Conservation (phyloP, 2,888 invertebrate genomes). For the Pardosa pseudoannulata region DNA sequence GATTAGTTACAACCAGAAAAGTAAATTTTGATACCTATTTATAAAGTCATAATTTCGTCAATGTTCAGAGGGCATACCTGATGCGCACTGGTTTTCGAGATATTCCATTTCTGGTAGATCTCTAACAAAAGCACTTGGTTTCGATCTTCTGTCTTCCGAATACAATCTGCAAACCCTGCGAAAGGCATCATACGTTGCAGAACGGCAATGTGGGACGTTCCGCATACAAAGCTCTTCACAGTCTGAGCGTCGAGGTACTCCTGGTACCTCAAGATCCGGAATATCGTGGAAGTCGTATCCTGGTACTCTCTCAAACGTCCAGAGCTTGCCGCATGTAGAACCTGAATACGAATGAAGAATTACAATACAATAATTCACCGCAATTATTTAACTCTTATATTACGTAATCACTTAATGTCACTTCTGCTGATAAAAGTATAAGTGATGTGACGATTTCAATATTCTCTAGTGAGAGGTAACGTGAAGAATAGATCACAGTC, state of each 20-base stretch:
- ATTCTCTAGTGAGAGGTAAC: too few relatives aligned
- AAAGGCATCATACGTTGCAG: slow-evolving; percentile 79
- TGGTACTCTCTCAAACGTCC: slow-evolving; percentile 80
- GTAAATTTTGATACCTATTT: too few relatives aligned
- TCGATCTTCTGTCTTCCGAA: slow-evolving; percentile 79
- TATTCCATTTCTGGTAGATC: slow-evolving; percentile 79
- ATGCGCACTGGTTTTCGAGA: slow-evolving; percentile 81
- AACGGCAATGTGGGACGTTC: slow-evolving; percentile 79
- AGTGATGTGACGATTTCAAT: too few relatives aligned
- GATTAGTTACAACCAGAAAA: too few relatives aligned
- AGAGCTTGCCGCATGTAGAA: slow-evolving; percentile 78
- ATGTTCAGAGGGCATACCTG: too few relatives aligned
- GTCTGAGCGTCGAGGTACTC: slow-evolving; percentile 78
- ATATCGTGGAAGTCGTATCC: slow-evolving; percentile 79
- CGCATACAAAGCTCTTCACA: slow-evolving; percentile 80
- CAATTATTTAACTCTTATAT: too few relatives aligned
- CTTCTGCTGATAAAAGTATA: too few relatives aligned
- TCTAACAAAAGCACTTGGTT: slow-evolving; percentile 79
- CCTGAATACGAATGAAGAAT: slow-evolving; percentile 74
- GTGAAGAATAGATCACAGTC: too few relatives aligned
- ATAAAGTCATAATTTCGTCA: too few relatives aligned
- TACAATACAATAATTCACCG: too few relatives aligned
- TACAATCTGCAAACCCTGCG: slow-evolving; percentile 79
- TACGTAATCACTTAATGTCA: too few relatives aligned
- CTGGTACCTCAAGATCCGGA: slow-evolving; percentile 78